Base-by-base conservation (phyloP, 2,113 vertebrate species). In the Paratilapia polleni region DNA sequence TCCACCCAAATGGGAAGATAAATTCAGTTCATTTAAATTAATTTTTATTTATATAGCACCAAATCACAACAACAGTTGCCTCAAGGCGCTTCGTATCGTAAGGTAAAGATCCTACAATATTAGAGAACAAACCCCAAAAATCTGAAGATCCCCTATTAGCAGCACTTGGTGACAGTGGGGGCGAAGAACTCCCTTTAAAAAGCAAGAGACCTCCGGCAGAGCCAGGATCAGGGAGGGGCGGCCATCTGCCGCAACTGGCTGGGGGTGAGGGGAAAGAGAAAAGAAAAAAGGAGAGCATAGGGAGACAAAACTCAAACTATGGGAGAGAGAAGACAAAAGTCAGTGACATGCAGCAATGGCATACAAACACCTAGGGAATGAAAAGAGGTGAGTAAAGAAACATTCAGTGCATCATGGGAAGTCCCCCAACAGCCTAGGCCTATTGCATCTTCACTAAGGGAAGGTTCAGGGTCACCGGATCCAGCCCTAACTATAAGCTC, bases 401-500 rank as follows among this genome's bases (percentile, higher is more conserved):
- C 3, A 0, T 15, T 36, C 6, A 1, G n/a, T n/a, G n/a, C n/a
- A n/a, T n/a, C n/a, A n/a, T 62, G 19, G 19, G 31, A 62, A 62
- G 20, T n/a, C 17, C 31, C 19, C 3, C 10, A 62, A 10, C 28
- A 2, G 31, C 1, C n/a, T n/a, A n/a, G n/a, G n/a, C n/a, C n/a
- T n/a, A n/a, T n/a, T n/a, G 19, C 34, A 36, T 1, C 2, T 9
- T 62, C 17, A 62, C 31, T 2, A 36, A 62, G 34, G 31, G 19
- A 62, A 19, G 60, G 10, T 36, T 62, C 60, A 36, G 5, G 57
- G 60, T 62, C 31, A 62, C 60, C 9, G 36, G 59, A 11, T 61
- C 59, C 59, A 11, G 59, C 28, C 28, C 2, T 20, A 19, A 36
- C 6, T n/a, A n/a, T n/a, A n/a, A n/a, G n/a, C n/a, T n/a, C n/a